phyloP scores from a whole-genome alignment of 1,140 invertebrate species.

The Condylostylus longicornis region DNA sequence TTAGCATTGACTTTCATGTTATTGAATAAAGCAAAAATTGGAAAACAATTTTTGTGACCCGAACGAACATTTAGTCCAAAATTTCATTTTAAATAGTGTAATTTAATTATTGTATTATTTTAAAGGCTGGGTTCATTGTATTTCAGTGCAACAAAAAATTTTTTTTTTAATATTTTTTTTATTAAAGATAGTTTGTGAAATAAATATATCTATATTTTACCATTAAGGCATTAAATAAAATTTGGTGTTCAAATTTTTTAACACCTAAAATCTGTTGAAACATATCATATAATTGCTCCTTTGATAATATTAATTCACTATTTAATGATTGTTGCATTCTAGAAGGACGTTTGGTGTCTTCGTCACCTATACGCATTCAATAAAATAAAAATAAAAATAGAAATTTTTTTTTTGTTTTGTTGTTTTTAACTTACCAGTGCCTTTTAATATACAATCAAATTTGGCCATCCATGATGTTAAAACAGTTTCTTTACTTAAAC shows the following conservation, averaged over 20 bases:
- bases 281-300: conserved; percentile 98
- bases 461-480: conserved; percentile 98
- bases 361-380: conserved; percentile 46
- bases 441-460: conserved; percentile 97
- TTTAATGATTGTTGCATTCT: conserved; percentile 77
- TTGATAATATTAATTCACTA: conserved; percentile 81
- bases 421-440: conserved; percentile 36
- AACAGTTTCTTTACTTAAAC: conserved; percentile 97
- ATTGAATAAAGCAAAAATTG: too few relatives aligned
- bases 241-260: conserved; percentile 99
- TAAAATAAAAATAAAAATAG: not conserved
- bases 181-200: too few relatives aligned
- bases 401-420: not conserved
- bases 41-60: too few relatives aligned
- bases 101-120: too few relatives aligned
- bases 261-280: conserved; percentile 97
- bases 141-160: too few relatives aligned
- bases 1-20: too few relatives aligned
- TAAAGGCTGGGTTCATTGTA: too few relatives aligned
- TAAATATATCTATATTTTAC: conserved; percentile 41
- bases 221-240: conserved; percentile 96
- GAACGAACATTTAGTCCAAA: too few relatives aligned
- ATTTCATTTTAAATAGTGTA: too few relatives aligned
- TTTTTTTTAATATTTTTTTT: too few relatives aligned
- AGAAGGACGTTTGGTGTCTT: conserved; percentile 71